A percentile compares a stretch with the other conserved stretches of the same genome.
These are phyloP conservation scores for Isichthys henryi DNA, from an alignment of 2,113 vertebrate species.

Conservation along the genomic window DNA sequence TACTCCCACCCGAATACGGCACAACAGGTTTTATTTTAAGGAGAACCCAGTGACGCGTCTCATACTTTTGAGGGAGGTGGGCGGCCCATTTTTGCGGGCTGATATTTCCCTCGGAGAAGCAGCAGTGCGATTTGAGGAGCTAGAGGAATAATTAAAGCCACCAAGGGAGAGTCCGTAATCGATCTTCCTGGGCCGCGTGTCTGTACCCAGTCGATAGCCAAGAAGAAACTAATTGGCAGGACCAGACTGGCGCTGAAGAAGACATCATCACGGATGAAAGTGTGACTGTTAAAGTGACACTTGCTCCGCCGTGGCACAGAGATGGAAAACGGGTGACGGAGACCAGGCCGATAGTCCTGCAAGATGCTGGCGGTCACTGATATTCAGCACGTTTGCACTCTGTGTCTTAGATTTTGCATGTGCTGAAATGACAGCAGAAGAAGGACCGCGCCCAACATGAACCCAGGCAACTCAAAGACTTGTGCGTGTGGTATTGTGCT, in stretches of 20 bases:
- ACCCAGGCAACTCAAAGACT: neutral
- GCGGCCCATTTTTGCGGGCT: neutral
- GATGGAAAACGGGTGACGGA: neutral
- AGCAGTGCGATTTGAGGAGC: neutral
- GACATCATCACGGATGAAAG: slow-evolving; percentile 19
- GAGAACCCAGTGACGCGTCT: neutral
- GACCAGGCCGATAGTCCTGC: neutral
- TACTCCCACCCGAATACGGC: neutral
- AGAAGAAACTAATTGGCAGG: slow-evolving; percentile 33
- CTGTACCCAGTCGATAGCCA: slow-evolving; percentile 28
- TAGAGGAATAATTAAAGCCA: slow-evolving; percentile 31
- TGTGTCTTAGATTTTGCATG: neutral
- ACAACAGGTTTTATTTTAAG: neutral
- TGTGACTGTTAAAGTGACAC: neutral
- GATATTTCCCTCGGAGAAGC: neutral
- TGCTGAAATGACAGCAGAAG: neutral
- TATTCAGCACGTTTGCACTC: neutral
- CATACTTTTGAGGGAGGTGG: neutral
- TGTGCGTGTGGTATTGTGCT: neutral
- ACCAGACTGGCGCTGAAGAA: slow-evolving; percentile 10
- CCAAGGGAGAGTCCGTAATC: slow-evolving; percentile 34
- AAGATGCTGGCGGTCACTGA: neutral
- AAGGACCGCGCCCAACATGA: neutral
- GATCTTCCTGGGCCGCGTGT: slow-evolving; percentile 20
- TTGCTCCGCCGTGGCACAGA: too few species aligned